phyloP scores from a whole-genome alignment of 2,888 invertebrate species.

The Diplazon laetatorius region DNA sequence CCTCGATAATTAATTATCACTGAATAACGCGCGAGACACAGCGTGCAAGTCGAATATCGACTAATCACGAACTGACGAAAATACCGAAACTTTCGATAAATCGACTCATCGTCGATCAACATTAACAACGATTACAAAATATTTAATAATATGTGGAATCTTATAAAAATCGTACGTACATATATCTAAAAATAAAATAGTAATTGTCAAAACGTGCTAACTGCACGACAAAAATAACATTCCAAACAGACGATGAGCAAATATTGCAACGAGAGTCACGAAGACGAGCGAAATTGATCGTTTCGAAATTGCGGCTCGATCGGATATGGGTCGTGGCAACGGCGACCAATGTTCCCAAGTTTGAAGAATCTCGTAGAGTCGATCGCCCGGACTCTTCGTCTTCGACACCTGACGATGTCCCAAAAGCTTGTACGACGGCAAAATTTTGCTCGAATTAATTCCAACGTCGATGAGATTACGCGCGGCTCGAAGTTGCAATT shows the following conservation, averaged over 20 bases:
- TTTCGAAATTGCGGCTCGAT: neutral
- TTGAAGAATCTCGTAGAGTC: constrained; percentile 86
- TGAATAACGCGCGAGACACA: too few species aligned
- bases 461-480: constrained; percentile 86
- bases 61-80: too few species aligned
- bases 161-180: constrained; percentile 5
- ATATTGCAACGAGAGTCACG: neutral
- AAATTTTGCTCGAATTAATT: constrained; percentile 85
- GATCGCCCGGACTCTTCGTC: constrained; percentile 88
- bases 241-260: too few species aligned
- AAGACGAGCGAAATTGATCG: neutral
- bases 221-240: too few species aligned
- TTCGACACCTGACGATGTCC: constrained; percentile 87
- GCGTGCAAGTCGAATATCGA: too few species aligned
- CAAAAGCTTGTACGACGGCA: constrained; percentile 86
- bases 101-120: neutral
- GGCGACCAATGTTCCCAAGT: constrained; percentile 87
- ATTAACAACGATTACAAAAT: neutral
- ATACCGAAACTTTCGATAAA: too few species aligned
- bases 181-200: too few species aligned
- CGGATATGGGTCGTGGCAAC: constrained; percentile 31
- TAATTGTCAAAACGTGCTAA: neutral
- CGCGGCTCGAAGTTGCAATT: constrained; percentile 84
- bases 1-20: too few species aligned
- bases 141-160: constrained; percentile 7